Evolutionary conservation across 2,113 vertebrate genomes (phyloP), one percentile per base, ranked within the genome.

Genomic region (Bostrychus sinensis): DNA sequence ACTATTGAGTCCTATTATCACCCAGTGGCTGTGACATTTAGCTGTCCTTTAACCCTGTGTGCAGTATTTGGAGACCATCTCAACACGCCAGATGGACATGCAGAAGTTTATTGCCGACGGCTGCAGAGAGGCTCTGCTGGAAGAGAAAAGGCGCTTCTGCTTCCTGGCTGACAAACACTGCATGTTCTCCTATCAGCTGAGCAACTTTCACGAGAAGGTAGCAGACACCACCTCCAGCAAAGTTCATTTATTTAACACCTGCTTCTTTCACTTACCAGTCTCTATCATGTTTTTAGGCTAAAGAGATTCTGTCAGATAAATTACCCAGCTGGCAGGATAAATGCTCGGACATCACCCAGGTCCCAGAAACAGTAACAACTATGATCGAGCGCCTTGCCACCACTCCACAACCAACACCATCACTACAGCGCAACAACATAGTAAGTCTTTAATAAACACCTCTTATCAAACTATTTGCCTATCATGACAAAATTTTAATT

Each of bases 91-190:
- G 89, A 93, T 81, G 23, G 97, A 99, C 43, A 96, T 99, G 85
- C 95, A 99, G 87, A 92, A 91, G 72, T 99, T 98, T 56, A 96
- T 99, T 28, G 92, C 94, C 0, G 96, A 98, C 1, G 96, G 97
- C 66, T 99, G 95, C 91, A 93, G 69, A 74, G 96, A 98, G 76
- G 97, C 97, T 16, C 89, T 99, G 0, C 90, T 98, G 16, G 97
- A 99, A 56, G 97, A 99, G 72, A 98, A 96, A 71, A 92, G 97
- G 60, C 92, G 97, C 23, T 98, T 98, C 90, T 99, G 97, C 63
- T 99, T 99, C 51, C 90, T 99, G 60, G 97, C 96, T 1, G 97
- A 99, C 91, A 98, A 96, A 69, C 97, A 99, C 86, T 99, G 96
- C 80, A 91, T 89, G 86, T 96, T 98, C 66, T 90, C 95, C 28